Base-by-base conservation (phyloP, 2,797 vertebrate species). In the Coregonus suidteri region DNA sequence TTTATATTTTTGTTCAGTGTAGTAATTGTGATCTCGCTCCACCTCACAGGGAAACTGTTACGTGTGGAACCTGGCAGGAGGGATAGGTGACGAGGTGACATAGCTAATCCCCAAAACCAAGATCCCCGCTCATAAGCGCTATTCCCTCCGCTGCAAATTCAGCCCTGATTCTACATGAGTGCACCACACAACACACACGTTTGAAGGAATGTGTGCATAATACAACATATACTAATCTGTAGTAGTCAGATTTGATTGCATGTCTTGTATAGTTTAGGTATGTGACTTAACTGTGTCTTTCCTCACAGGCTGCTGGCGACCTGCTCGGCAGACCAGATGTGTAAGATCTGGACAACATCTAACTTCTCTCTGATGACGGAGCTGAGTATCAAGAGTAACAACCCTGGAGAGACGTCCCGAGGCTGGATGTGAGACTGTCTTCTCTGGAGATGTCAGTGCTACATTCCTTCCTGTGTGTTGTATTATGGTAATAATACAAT, bases 401-500 rank as follows among this genome's bases (percentile, higher is more conserved):
- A 98, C 82, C 98, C 98, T 0, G 98, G 97, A 73, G 98, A 99
- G 91, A 99, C 98, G 0, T 99, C 98, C 2, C 95, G 98, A 2
- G 98, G 98, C 80, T 99, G 98, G 98, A 99, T 99, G 98, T 99
- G 98, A 98, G 98, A 99, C 92, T 99, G 98, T 0, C 0, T 99
- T 99, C 91, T 99, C 98, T 0, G 98, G 98, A 74, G 98, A 99
- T 98, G 98, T 99, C 71, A 86, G 91, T 86, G 52, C 25, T 52
- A 87, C 31, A n/a, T 3, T 0, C 47, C 30, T 25, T 0, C 0
- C 53, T 5, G 34, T 1, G 20, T 75, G 3, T 14, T 69, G 2
- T 11, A 16, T 64, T 25, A 13, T 25, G n/a, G 9, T 47, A 47
- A 47, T 47, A 47, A 9, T 20, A 64, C 20, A 1, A 11, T 56